These are phyloP conservation scores for Euura saliciscinereae DNA, from an alignment of 1,140 invertebrate genomes.

Conservation along the genomic window DNA sequence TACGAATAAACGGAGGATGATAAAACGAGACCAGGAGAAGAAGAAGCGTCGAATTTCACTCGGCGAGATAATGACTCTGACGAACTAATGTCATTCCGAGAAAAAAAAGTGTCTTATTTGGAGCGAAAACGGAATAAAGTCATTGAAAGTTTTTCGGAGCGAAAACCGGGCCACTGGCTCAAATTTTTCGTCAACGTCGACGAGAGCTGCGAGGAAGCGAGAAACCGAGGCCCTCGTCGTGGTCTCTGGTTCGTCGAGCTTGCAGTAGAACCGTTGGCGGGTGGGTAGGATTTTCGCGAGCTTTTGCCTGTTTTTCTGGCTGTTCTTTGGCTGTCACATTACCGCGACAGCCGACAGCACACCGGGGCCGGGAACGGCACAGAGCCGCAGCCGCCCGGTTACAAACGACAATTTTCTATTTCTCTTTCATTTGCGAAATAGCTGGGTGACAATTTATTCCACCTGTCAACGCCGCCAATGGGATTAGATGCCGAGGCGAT, in stretches of 20 bases:
- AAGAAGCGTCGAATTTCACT: too few species aligned
- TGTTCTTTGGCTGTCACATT: slow-evolving; percentile 7
- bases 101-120: not conserved
- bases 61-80: too few species aligned
- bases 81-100: not conserved
- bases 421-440: slow-evolving; percentile 3
- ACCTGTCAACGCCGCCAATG: not conserved
- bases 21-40: too few species aligned
- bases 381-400: not conserved
- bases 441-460: slow-evolving; percentile 5
- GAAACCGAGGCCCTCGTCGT: not conserved
- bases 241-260: not conserved
- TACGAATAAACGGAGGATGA: too few species aligned
- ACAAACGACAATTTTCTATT: not conserved
- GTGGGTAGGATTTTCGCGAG: not conserved
- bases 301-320: not conserved
- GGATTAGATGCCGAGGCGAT: not conserved
- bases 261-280: not conserved
- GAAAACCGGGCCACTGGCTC: not conserved
- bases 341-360: not conserved
- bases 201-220: not conserved
- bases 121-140: not conserved
- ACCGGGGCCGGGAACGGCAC: not conserved
- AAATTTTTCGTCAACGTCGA: not conserved
- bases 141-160: not conserved